Percentiles rank a stretch among this genome's conserved stretches.
phyloP scores from a whole-genome alignment of 2,888 invertebrate species.

The Drosophila imparisetae region DNA sequence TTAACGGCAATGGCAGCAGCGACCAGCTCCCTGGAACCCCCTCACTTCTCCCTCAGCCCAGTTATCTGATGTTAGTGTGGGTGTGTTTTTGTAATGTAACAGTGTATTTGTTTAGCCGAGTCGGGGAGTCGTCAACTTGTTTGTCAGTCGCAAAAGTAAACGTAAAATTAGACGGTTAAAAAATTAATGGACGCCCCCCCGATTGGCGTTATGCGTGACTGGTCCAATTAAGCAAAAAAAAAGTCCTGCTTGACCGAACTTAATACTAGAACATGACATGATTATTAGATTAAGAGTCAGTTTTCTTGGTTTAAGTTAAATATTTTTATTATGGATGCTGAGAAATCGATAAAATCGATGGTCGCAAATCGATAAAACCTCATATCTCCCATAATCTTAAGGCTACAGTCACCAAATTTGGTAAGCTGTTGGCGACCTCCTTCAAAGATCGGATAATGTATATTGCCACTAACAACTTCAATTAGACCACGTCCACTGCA shows the following conservation, averaged over 20 bases:
- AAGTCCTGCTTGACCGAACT: not conserved
- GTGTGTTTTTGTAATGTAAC: slow-evolving; percentile 28
- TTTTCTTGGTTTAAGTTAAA: not conserved
- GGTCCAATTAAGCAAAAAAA: slow-evolving; percentile 41
- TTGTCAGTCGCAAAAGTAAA: slow-evolving; percentile 42
- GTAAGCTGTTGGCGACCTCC: not conserved
- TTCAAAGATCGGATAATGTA: not conserved
- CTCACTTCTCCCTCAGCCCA: not conserved
- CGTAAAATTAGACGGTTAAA: slow-evolving; percentile 42
- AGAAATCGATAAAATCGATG: not conserved
- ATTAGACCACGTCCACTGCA: too few relatives aligned
- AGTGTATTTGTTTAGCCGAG: slow-evolving; percentile 35
- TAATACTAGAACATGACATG: not conserved
- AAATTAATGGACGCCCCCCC: slow-evolving; percentile 51
- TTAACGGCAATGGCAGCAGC: slow-evolving; percentile 45
- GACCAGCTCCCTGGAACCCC: not conserved
- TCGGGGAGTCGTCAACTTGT: slow-evolving; percentile 57
- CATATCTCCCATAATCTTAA: too few relatives aligned
- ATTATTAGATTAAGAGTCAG: not conserved
- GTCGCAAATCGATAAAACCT: too few relatives aligned
- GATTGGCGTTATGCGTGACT: slow-evolving; percentile 51
- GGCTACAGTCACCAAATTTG: too few relatives aligned
- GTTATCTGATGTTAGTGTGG: slow-evolving; percentile 40
- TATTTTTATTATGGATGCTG: too few relatives aligned
- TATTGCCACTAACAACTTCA: too few relatives aligned